phyloP scores from a whole-genome alignment of 2,888 invertebrate genomes.

The Falcaria lacertinaria region DNA sequence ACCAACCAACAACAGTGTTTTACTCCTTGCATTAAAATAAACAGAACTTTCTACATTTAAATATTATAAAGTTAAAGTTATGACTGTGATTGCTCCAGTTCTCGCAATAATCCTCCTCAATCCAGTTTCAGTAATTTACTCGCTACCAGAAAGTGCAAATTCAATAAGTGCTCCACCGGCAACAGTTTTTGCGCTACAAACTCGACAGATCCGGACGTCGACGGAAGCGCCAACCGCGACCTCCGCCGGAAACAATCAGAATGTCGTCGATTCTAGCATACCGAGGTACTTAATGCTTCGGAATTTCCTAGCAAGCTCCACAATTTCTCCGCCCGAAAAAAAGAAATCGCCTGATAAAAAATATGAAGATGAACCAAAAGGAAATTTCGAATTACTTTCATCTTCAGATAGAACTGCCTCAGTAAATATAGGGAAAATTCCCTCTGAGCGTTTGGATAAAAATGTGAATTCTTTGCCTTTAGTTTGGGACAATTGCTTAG shows the following conservation, averaged over 20 bases:
- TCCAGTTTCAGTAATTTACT: slow-evolving; percentile 34
- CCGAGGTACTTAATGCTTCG: slow-evolving; percentile 37
- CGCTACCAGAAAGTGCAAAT: slow-evolving; percentile 36
- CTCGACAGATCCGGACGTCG: slow-evolving; percentile 52
- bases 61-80: slow-evolving; percentile 35
- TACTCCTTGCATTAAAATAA: slow-evolving; percentile 13
- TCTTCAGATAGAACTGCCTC: slow-evolving; percentile 25
- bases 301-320: slow-evolving; percentile 65
- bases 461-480: slow-evolving; percentile 39
- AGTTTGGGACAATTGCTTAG: slow-evolving; percentile 62
- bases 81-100: slow-evolving; percentile 45
- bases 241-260: slow-evolving; percentile 69
- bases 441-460: slow-evolving; percentile 9
- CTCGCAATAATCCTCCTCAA: slow-evolving; percentile 46
- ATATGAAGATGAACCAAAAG: slow-evolving; percentile 32
- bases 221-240: slow-evolving; percentile 58
- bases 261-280: slow-evolving; percentile 40
- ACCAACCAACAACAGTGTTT: slow-evolving; percentile 30
- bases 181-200: slow-evolving; percentile 52
- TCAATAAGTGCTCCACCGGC: slow-evolving; percentile 33
- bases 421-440: slow-evolving; percentile 18
- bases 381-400: slow-evolving; percentile 40
- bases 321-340: slow-evolving; percentile 47
- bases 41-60: neutral
- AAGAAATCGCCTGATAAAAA: slow-evolving; percentile 41